A percentile compares a stretch with the other conserved stretches of the same genome.
Conservation (phyloP, 2,113 vertebrate genomes). For the Phalacrocorax carbo region DNA sequence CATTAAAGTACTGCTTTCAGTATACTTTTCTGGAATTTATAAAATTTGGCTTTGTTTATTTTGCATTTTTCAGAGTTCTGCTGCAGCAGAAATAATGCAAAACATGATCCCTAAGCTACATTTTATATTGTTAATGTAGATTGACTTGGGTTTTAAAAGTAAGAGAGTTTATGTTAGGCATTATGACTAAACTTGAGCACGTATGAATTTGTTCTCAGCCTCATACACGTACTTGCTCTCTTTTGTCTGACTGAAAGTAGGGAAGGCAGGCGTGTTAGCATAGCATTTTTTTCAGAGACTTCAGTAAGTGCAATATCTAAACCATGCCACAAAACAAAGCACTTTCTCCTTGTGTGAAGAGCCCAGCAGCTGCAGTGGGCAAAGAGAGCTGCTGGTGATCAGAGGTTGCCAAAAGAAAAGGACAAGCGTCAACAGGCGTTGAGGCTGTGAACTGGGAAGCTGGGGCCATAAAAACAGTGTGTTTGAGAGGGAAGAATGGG, state of each 20-base stretch:
- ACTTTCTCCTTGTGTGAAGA: neutral
- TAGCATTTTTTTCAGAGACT: neutral
- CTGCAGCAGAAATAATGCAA: neutral
- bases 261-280: neutral
- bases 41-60: neutral
- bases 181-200: neutral
- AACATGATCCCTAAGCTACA: neutral
- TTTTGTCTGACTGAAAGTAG: neutral
- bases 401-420: neutral
- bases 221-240: neutral
- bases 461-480: neutral
- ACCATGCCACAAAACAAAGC: neutral
- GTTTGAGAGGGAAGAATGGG: neutral
- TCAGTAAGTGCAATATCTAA: neutral
- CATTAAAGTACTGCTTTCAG: neutral
- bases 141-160: neutral
- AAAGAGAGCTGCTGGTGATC: fast-evolving
- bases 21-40: neutral
- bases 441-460: neutral
- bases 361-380: neutral
- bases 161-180: neutral
- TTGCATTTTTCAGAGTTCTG: neutral
- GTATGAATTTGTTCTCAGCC: neutral
- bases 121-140: neutral
- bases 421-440: neutral